phyloP scores from a whole-genome alignment of 92 coral and sea anemone species.

The Palythoa caribaeorum region DNA sequence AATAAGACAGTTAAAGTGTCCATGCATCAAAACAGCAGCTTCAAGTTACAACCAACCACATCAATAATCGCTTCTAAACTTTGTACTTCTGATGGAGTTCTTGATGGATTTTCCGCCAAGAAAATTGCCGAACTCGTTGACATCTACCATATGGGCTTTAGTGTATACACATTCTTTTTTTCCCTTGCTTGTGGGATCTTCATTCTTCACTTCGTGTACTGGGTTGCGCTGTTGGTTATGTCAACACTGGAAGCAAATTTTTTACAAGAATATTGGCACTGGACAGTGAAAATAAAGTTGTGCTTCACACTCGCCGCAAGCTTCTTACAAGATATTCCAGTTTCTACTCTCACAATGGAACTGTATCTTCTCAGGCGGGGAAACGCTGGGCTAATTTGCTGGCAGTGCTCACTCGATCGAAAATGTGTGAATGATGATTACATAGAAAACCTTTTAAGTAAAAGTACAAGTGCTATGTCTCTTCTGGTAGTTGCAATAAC shows the following conservation, averaged over 20 bases:
- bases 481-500: slow-evolving; percentile 79
- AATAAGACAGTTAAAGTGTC: slow-evolving; percentile 35
- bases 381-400: slow-evolving; percentile 82
- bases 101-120: slow-evolving; percentile 65
- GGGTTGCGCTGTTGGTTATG: slow-evolving; percentile 79
- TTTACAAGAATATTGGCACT: slow-evolving; percentile 86
- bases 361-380: slow-evolving; percentile 89
- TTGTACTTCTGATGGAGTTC: slow-evolving; percentile 70
- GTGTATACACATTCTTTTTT: slow-evolving; percentile 72
- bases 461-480: slow-evolving; percentile 70
- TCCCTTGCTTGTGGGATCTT: slow-evolving; percentile 80
- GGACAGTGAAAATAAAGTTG: slow-evolving; percentile 76
- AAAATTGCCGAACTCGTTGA: slow-evolving; percentile 66
- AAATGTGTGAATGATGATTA: slow-evolving; percentile 73
- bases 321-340: slow-evolving; percentile 89
- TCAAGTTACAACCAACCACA: slow-evolving; percentile 28
- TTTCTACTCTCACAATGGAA: slow-evolving; percentile 88
- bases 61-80: slow-evolving; percentile 68
- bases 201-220: slow-evolving; percentile 78
- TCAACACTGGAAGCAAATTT: slow-evolving; percentile 82
- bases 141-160: slow-evolving; percentile 62
- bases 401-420: slow-evolving; percentile 82
- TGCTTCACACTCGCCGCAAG: slow-evolving; percentile 86
- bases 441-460: slow-evolving; percentile 76
- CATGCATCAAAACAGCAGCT: neutral